phyloP scores from a whole-genome alignment of 2,113 vertebrate species.

The Piaya cayana region DNA sequence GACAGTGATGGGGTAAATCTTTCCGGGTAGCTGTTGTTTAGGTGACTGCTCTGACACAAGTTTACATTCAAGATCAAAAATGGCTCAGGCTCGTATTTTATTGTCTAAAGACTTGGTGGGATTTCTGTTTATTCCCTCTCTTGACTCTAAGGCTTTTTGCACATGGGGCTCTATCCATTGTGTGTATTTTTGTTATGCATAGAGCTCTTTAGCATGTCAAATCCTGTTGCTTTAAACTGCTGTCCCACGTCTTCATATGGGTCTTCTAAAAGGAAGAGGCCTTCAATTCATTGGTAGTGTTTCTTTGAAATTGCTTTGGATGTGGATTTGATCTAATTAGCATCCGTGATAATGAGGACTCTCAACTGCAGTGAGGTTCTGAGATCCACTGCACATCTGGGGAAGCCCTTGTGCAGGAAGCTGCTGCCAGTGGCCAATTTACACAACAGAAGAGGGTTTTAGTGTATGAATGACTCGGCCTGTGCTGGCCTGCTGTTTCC shows the following conservation, averaged over 20 bases:
- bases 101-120: background rate
- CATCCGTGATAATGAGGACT: conserved; percentile 50
- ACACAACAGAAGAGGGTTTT: conserved; percentile 52
- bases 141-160: background rate
- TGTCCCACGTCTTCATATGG: background rate
- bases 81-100: background rate
- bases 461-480: conserved; percentile 46
- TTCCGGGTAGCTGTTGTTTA: background rate
- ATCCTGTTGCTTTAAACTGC: background rate
- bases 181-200: background rate
- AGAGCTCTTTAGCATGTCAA: conserved; percentile 23
- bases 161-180: background rate
- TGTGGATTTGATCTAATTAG: conserved; percentile 61
- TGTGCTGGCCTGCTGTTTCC: conserved; percentile 31
- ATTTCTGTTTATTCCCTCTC: background rate
- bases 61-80: background rate
- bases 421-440: conserved; percentile 50
- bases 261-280: background rate
- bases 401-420: conserved; percentile 63
- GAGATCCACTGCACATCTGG: conserved; percentile 47
- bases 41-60: background rate
- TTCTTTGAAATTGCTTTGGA: conserved; percentile 28
- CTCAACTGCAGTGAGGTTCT: conserved; percentile 14
- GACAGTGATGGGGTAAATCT: background rate
- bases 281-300: conserved; percentile 4